Base-by-base conservation (phyloP, 2,888 invertebrate genomes). In the Drosophila algonquin region DNA sequence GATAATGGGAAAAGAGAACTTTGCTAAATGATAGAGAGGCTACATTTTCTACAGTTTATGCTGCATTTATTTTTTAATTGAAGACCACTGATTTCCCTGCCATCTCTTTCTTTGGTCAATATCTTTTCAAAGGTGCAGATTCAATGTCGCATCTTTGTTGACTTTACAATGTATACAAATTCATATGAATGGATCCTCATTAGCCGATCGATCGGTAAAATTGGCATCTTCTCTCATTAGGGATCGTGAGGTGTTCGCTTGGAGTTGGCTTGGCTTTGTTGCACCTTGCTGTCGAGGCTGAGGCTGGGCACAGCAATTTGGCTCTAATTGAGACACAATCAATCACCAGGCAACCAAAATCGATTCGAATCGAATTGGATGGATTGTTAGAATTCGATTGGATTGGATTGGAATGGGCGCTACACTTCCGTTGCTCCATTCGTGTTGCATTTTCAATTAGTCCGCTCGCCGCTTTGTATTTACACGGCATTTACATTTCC, bases 401-500 rank as follows among this genome's bases (percentile, higher is more conserved):
- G n/a, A 18, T 18, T 18, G 18, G 55, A 53, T 54, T 60, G 71
- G 54, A 76, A 40, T 6, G 14, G 14, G 67, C 55, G 54, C 32
- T 55, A 51, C 51, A 63, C 60, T 69, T 71, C 53, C 53, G 60
- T 63, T 50, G 65, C 54, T 7, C 14, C 46, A 30, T 57, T 54
- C 54, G 21, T 40, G 72, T 57, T 58, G 61, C 57, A 62, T 75
- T 80, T 67, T 82, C 85, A 81, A 81, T 81, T 81, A 79, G 77
- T 63, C 62, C 60, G 63, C 53, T 53, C 50, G 65, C 67, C 65
- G 65, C 44, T 50, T 50, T 63, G 63, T 73, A 60, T 78, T 79
- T 72, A 72, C 79, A 78, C 46, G 71, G 71, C 61, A 72, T 82
- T 78, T 68, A 60, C 54, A 63, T 60, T 71, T 64, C 63, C 76